phyloP scores from a whole-genome alignment of 2,888 invertebrate species.

The Drosophila limbata region DNA sequence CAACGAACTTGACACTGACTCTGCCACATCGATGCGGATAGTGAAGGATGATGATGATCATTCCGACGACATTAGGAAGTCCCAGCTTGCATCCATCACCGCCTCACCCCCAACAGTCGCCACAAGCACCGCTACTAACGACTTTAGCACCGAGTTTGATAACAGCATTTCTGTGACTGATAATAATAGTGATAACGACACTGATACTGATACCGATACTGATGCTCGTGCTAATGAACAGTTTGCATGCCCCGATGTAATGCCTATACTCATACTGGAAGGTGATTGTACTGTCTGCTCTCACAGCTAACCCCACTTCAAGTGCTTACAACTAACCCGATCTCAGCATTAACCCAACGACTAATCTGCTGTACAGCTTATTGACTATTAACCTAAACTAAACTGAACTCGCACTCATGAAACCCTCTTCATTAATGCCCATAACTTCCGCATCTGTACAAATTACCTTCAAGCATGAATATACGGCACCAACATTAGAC shows the following conservation, averaged over 20 bases:
- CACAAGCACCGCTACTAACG: constrained; percentile 34
- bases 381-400: constrained; percentile 26
- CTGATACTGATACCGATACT: constrained; percentile 16
- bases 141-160: constrained; percentile 40
- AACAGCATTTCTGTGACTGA: constrained; percentile 37
- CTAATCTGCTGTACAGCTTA: constrained; percentile 56
- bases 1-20: constrained; percentile 55
- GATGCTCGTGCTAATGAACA: constrained; percentile 58
- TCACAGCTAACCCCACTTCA: constrained; percentile 40
- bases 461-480: constrained; percentile 53
- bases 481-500: constrained; percentile 44
- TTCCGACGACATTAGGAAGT: constrained; percentile 9
- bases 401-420: constrained; percentile 1
- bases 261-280: constrained; percentile 93
- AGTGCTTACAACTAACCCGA: constrained; percentile 46
- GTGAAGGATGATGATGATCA: not conserved
- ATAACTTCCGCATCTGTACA: constrained; percentile 57
- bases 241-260: constrained; percentile 88
- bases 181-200: constrained; percentile 32
- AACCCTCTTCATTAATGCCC: not conserved
- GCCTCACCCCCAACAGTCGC: constrained; percentile 8
- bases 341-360: constrained; percentile 14
- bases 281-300: constrained; percentile 87
- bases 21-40: not conserved
- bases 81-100: constrained; percentile 21